Base-by-base conservation (phyloP, 2,113 vertebrate genomes). In the Peucedramus taeniatus region DNA sequence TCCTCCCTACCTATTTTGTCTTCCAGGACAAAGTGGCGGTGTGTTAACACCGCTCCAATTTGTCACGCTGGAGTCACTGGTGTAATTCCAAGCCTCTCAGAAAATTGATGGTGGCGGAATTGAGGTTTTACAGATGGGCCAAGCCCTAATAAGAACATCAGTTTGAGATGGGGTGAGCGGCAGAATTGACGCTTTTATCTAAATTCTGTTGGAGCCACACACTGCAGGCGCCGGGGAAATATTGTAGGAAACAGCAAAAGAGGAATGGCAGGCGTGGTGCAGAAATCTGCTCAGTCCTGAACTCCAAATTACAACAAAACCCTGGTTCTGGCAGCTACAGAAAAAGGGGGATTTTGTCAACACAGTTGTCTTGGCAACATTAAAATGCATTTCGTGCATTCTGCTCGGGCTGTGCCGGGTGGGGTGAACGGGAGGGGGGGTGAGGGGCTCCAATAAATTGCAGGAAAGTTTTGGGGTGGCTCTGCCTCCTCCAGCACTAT, bases 341-440 rank as follows among this genome's bases (percentile, higher is more conserved):
- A 51, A 80, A n/a, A 39, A n/a, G 7, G n/a, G 44, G 63, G 56
- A 42, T 92, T 93, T 83, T 93, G 81, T 93, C 83, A 83, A 86
- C 76, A 28, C 68, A 80, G 93, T 95, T 89, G 95, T 95, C 96
- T 89, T 90, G 87, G 90, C 80, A 95, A 93, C 94, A 30, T 91
- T 70, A 39, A 89, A 89, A 76, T 28, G 23, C 11, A 2, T 87
- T 61, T 57, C 5, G 42, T 10, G 70, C 3, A 3, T n/a, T 83
- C 69, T 54, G 63, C 61, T 81, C 0, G 10, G 79, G 11, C n/a
- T 5, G 10, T 42, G 35, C 8, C 0, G 4, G 76, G 5, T 39
- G 70, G 75, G 85, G 80, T 0, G 6, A 37, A 59, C 2, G 22
- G 80, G 20, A 79, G n/a, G 23, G 17, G 8, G 71, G 27, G 13